These are phyloP conservation scores for Dunckerocampus dactyliophorus DNA, from an alignment of 2,113 vertebrate species.

Conservation along the genomic window DNA sequence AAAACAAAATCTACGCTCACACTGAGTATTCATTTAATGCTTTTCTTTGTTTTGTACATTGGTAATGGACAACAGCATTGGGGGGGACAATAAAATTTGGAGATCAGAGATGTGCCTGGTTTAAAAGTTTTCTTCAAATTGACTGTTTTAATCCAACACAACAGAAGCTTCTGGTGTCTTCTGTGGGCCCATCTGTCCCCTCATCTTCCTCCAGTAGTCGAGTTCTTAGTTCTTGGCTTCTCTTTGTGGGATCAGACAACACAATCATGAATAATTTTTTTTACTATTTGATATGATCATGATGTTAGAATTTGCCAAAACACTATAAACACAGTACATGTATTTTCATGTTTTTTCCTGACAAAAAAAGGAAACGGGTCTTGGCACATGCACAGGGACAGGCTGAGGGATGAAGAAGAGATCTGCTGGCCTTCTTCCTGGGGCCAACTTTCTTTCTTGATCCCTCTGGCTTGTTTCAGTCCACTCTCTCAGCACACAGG, in stretches of 20 bases:
- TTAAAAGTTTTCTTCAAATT: constrained; percentile 4
- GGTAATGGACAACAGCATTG: background rate
- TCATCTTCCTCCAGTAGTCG: background rate
- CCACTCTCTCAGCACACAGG: background rate
- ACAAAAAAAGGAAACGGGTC: background rate
- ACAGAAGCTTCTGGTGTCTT: constrained; percentile 40
- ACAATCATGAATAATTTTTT: no score
- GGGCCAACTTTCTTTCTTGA: background rate
- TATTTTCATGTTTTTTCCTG: background rate
- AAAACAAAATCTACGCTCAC: no score
- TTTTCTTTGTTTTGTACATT: no score
- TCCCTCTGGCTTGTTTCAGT: constrained; percentile 1
- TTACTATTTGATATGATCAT: no score
- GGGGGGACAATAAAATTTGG: background rate
- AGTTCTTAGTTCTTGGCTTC: background rate
- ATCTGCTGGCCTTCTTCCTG: constrained; percentile 4
- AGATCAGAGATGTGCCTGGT: background rate
- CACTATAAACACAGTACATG: no score
- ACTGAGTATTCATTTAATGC: no score
- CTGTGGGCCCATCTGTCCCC: constrained; percentile 29
- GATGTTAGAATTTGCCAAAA: no score
- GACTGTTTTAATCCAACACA: constrained; percentile 28
- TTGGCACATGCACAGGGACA: constrained; percentile 1
- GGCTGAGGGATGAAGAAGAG: background rate
- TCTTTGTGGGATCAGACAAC: no score